Evolutionary conservation across 2,113 vertebrate genomes (phyloP), one percentile per base, ranked within the genome.

Genomic region (Tyto alba): DNA sequence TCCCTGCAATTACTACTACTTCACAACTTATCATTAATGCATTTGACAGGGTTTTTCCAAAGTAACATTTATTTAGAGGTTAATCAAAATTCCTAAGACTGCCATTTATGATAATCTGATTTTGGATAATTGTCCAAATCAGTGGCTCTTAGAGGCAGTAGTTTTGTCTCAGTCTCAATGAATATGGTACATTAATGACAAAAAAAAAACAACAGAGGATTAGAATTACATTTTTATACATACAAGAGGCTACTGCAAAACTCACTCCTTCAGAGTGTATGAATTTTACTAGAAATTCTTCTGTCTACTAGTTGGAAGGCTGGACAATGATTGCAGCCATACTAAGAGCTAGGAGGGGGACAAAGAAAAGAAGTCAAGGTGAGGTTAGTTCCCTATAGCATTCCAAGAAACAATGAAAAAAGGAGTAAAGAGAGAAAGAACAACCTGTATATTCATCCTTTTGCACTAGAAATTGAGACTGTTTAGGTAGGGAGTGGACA

Each of bases 61-160:
- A 97, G 95, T 94, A 97, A 97, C 90, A 95, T 94, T 98, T 97
- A 97, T 97, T 97, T 96, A 97, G 97, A 98, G 91, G 95, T 97
- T 98, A 97, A 98, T 97, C 95, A 98, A 98, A 97, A 98, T 97
- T 97, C 85, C 94, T 94, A 92, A 96, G 89, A 95, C 87, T 92
- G 88, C 32, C 22, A 82, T 97, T 98, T 97, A 98, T 97, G 97
- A 97, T 97, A 97, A 98, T 96, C 90, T 97, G 93, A 96, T 98
- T 98, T 97, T 95, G 95, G 94, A 97, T 96, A 98, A 97, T 95
- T 97, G 95, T 96, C 96, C 92, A 97, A 97, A 97, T 97, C 96
- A 96, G 87, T 85, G 88, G 87, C 89, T 95, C 93, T 96, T 91
- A 92, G 75, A 97, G 90, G 95, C 95, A 97, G 93, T 87, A 96